A percentile compares a stretch with the other conserved stretches of the same genome.
Conservation (phyloP, 2,888 invertebrate genomes). For the Blastobasis adustella region DNA sequence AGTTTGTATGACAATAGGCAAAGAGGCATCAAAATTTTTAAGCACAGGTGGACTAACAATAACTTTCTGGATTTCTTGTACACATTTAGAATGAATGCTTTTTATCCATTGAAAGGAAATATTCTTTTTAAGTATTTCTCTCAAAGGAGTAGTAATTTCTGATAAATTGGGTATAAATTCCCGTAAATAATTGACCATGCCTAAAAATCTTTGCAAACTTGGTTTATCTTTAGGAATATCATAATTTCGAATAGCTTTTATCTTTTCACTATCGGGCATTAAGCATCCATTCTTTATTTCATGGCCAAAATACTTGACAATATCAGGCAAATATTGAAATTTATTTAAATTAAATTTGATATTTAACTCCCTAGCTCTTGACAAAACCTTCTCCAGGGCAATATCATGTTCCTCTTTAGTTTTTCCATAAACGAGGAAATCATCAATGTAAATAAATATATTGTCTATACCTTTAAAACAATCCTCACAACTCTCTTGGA, state of each 20-base stretch:
- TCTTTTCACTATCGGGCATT: too few relatives aligned
- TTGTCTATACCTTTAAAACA: background rate
- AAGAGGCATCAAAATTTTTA: background rate
- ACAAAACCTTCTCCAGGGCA: background rate
- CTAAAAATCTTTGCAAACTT: background rate
- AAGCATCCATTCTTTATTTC: background rate
- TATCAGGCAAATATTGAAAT: background rate
- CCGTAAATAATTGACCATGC: background rate
- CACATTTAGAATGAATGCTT: background rate
- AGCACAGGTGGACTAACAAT: background rate
- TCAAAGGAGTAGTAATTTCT: background rate
- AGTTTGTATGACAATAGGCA: background rate
- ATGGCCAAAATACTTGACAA: background rate
- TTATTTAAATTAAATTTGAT: background rate
- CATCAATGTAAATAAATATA: background rate
- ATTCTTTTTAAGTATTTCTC: background rate
- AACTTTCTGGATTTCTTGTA: background rate
- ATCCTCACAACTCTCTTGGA: constrained; percentile 4
- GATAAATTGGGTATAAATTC: background rate
- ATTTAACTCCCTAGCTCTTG: background rate
- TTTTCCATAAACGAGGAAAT: background rate
- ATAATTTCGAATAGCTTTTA: too few relatives aligned
- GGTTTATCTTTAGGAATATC: too few relatives aligned
- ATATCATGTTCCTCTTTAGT: background rate
- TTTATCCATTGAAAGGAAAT: background rate